Base-by-base conservation (phyloP, 2,888 invertebrate species). In the Phalera bucephala region DNA sequence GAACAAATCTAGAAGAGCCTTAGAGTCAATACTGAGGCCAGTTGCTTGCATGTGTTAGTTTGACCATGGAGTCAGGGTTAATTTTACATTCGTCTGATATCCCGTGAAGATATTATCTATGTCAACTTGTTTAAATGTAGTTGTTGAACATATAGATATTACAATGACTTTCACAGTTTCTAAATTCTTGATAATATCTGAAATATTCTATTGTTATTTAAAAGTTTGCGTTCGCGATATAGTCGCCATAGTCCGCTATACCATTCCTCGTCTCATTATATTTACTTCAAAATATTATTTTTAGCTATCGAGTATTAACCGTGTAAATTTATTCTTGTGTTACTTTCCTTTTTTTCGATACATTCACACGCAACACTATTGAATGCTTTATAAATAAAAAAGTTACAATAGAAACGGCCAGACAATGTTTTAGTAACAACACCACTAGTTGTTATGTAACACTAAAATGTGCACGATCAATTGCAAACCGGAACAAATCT, bases 61-160 rank as follows among this genome's bases (percentile, higher is more conserved):
- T 62, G 77, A 60, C 77, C 79, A 69, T 76, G 73, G 59, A 69
- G 70, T 78, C 78, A 78, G 71, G 76, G 79, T 63, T 79, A 58
- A 60, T 54, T 40, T 33, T 58, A 65, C 60, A 62, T 69, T 67
- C 53, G 62, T 68, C 64, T 63, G 57, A 69, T 69, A 69, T 59
- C 72, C 63, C 64, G 31, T 64, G 50, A 62, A 69, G 57, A 63
- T 64, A 59, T 62, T 61, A 51, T 55, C 33, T n/a, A n/a, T n/a
- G n/a, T n/a, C n/a, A n/a, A n/a, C n/a, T n/a, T n/a, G n/a, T n/a
- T n/a, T n/a, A n/a, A 25, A 9, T 9, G 19, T 31, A 39, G 36
- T 22, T 28, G 23, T 34, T 12, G 1, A 19, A 26, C 32, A 13
- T 30, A 10, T 19, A 36, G 26, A 20, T 13, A 25, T 44, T 25